Percentiles rank a stretch among this genome's conserved stretches.
These are phyloP conservation scores for Calidris pygmaea DNA, from an alignment of 2,113 vertebrate species.

Conservation along the genomic window DNA sequence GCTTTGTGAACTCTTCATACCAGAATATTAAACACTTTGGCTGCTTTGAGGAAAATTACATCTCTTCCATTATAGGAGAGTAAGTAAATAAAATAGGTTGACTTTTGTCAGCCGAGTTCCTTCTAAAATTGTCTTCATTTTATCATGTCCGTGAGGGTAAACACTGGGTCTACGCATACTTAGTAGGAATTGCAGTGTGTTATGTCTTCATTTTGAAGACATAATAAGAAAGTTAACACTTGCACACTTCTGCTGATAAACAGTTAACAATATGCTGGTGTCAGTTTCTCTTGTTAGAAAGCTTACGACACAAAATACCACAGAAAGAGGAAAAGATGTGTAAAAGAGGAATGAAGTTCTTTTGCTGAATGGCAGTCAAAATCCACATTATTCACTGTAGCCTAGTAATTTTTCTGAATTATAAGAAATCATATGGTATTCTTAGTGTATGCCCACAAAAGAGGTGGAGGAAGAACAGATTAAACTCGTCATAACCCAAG, in stretches of 20 bases:
- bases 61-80: background rate
- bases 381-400: background rate
- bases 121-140: background rate
- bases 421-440: background rate
- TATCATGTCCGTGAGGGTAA: background rate
- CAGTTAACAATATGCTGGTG: background rate
- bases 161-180: background rate
- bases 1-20: background rate
- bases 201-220: background rate
- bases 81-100: background rate
- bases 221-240: background rate
- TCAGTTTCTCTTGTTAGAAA: slow-evolving; percentile 11
- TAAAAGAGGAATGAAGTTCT: background rate
- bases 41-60: background rate
- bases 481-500: background rate
- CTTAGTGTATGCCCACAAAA: background rate
- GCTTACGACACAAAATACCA: background rate
- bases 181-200: background rate
- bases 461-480: background rate
- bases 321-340: background rate
- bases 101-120: background rate
- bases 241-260: background rate
- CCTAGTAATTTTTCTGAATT: background rate
- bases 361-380: background rate
- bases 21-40: background rate